A percentile compares a stretch with the other conserved stretches of the same genome.
Conservation (phyloP, 2,888 invertebrate species). For the Pollenia amentaria region DNA sequence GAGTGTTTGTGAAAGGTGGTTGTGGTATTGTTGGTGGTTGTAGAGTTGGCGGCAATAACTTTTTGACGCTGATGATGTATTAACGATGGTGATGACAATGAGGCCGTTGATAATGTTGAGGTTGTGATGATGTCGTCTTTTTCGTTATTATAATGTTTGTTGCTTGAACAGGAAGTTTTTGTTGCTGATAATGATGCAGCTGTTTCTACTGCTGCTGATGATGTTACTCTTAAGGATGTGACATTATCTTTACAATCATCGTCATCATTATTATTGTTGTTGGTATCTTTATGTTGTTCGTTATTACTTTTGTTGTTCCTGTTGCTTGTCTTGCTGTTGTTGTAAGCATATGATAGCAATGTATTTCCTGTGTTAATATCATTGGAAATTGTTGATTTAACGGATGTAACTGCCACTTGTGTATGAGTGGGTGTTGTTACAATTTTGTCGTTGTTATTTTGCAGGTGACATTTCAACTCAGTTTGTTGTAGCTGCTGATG, state of each 20-base stretch:
- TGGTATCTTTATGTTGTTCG: conserved; percentile 73
- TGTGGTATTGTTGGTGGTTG: conserved; percentile 34
- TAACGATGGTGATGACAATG: conserved; percentile 52
- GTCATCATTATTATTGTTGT: conserved; percentile 58
- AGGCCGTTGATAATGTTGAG: conserved; percentile 25
- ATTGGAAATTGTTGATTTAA: conserved; percentile 43
- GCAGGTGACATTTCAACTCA: conserved; percentile 60
- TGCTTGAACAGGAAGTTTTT: conserved; percentile 31
- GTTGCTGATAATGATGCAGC: not conserved
- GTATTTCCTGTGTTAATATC: conserved; percentile 56
- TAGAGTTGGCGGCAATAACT: conserved; percentile 55
- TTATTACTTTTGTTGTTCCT: conserved; percentile 25
- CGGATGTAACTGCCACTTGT: conserved; percentile 10
- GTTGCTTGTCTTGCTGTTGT: conserved; percentile 18
- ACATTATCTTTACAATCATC: conserved; percentile 33
- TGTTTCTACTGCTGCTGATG: conserved; percentile 27
- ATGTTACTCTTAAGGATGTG: conserved; percentile 31
- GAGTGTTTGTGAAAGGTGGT: conserved; percentile 52
- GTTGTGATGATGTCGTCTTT: conserved; percentile 10
- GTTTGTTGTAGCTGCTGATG: conserved; percentile 47
- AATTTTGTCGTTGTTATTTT: conserved; percentile 61
- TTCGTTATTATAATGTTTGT: conserved; percentile 4
- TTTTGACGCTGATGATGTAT: conserved; percentile 72
- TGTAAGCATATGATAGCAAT: conserved; percentile 48
- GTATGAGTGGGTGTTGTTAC: not conserved